A percentile compares a stretch with the other conserved stretches of the same genome.
Evolutionary conservation across 2,888 invertebrate species (phyloP).

Genomic region (Tetheella fluctuosa): DNA sequence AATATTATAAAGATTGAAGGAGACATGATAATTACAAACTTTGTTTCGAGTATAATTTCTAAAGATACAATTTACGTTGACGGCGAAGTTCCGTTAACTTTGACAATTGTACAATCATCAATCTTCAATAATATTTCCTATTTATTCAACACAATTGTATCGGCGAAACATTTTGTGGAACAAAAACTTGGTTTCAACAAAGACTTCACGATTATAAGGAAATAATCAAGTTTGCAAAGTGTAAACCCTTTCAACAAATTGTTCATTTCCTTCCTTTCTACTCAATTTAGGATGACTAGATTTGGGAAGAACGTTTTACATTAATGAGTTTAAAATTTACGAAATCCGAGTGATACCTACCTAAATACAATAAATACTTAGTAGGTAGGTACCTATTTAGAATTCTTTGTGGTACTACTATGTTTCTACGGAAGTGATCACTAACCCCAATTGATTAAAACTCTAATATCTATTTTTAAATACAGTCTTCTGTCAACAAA

Average conservation of each 20-base stretch:
- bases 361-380: no score
- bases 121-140: constrained; percentile 9
- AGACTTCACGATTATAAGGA: not conserved
- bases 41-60: not conserved
- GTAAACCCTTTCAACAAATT: not conserved
- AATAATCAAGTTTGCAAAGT: constrained; percentile 14
- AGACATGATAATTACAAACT: not conserved
- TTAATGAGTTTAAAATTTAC: not conserved
- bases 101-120: constrained; percentile 9
- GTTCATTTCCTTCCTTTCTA: not conserved
- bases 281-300: constrained; percentile 4
- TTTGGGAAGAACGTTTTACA: not conserved
- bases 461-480: no score
- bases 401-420: no score
- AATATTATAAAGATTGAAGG: not conserved
- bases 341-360: no score
- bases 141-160: constrained; percentile 9
- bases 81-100: not conserved
- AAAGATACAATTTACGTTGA: not conserved
- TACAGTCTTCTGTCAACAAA: not conserved
- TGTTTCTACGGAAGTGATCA: no score
- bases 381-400: no score
- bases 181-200: constrained; percentile 11
- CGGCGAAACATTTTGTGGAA: not conserved
- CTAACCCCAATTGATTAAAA: no score